phyloP scores from a whole-genome alignment of 1,140 invertebrate genomes.

The Drosophila yakuba region DNA sequence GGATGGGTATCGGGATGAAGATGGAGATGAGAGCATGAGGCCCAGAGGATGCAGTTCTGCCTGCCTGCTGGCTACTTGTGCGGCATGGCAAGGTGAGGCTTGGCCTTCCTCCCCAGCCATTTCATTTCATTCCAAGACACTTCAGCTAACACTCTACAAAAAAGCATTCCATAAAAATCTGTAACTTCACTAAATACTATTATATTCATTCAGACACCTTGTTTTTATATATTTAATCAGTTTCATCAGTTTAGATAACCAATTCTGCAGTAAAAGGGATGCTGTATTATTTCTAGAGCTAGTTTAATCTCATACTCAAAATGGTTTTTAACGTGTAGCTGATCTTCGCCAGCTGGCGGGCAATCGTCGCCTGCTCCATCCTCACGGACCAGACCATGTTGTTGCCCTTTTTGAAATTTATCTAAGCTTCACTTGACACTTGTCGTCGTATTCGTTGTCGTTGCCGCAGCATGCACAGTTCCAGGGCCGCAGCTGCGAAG shows the following conservation, averaged over 20 bases:
- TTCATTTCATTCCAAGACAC: constrained; percentile 39
- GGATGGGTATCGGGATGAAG: not conserved
- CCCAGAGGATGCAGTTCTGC: constrained; percentile 22
- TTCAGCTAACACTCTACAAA: constrained; percentile 10
- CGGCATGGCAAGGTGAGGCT: constrained; percentile 71
- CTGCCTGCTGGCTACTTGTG: constrained; percentile 74
- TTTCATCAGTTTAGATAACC: too few species aligned
- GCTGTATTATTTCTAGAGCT: too few species aligned
- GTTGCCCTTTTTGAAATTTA: constrained; percentile 83
- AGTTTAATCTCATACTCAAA: not conserved
- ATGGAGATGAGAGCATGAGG: constrained; percentile 12
- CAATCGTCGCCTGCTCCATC: constrained; percentile 35
- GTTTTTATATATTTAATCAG: too few species aligned
- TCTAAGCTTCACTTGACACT: constrained; percentile 81
- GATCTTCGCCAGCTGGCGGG: constrained; percentile 10
- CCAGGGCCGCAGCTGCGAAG: constrained; percentile 47
- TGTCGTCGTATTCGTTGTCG: constrained; percentile 55
- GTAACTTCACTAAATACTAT: not conserved
- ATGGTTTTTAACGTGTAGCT: constrained; percentile 2
- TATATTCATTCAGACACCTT: not conserved
- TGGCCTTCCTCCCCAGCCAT: constrained; percentile 33
- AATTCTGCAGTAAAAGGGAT: too few species aligned
- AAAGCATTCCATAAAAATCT: not conserved
- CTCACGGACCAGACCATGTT: constrained; percentile 46
- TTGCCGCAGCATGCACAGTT: not conserved